Conservation (phyloP, 2,888 invertebrate genomes). For the Melanophora roralis region DNA sequence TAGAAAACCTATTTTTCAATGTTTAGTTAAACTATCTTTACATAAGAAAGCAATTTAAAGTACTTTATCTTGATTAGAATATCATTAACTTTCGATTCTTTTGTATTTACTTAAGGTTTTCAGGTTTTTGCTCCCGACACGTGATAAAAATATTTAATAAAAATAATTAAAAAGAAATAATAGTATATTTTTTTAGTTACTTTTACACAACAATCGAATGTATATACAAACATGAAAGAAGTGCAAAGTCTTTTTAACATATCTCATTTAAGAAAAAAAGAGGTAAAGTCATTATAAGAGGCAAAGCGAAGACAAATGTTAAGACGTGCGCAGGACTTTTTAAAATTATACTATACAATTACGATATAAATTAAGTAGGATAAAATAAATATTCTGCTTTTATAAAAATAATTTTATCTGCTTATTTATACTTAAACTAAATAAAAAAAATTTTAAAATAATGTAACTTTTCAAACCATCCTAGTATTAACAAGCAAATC, state of each 20-base stretch:
- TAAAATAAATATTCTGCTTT: too few species aligned
- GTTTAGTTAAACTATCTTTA: background rate
- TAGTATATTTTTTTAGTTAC: conserved; percentile 14
- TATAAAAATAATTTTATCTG: too few species aligned
- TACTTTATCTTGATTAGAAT: conserved; percentile 29
- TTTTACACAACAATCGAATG: too few species aligned
- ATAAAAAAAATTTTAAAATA: too few species aligned
- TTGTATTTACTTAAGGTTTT: background rate
- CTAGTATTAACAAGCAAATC: background rate
- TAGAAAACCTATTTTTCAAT: too few species aligned
- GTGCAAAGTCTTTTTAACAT: conserved; percentile 17
- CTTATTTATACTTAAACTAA: too few species aligned
- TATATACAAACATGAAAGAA: too few species aligned
- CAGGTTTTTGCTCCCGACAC: background rate
- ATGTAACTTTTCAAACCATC: background rate
- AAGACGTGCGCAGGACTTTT: background rate
- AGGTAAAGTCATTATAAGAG: conserved; percentile 8
- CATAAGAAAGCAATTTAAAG: conserved; percentile 10
- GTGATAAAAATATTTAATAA: conserved; percentile 50
- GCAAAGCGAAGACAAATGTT: background rate
- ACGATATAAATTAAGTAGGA: too few species aligned
- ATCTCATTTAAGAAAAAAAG: too few species aligned
- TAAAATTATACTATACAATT: too few species aligned
- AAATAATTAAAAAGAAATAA: conserved; percentile 36
- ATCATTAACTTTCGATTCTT: conserved; percentile 23